Conservation (phyloP, 2,113 vertebrate species). For the Dissostichus mawsoni region DNA sequence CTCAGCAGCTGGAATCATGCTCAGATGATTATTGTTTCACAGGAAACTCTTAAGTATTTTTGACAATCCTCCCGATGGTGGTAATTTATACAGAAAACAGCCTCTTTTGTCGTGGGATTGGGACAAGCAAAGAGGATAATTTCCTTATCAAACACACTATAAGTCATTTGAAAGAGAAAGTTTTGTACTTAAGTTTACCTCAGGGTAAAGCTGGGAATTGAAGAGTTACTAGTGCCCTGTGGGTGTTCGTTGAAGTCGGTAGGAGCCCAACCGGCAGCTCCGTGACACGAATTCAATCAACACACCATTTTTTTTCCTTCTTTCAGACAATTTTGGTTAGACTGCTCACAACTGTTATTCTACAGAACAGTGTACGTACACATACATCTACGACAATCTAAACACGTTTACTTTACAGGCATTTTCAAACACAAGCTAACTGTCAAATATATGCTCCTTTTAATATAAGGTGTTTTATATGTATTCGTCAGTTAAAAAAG, state of each 20-base stretch:
- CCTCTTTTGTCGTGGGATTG: constrained; percentile 79
- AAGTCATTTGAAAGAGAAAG: constrained; percentile 91
- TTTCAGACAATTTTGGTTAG: constrained; percentile 8
- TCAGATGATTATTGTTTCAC: constrained; percentile 12
- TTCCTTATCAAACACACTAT: constrained; percentile 92
- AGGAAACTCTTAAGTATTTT: constrained; percentile 15
- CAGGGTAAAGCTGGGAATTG: constrained; percentile 86
- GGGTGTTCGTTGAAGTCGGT: constrained; percentile 83
- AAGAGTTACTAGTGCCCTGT: constrained; percentile 90
- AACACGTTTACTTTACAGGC: background rate
- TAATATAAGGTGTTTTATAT: too few species aligned
- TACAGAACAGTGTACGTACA: background rate
- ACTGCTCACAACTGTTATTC: background rate
- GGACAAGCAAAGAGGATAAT: constrained; percentile 90
- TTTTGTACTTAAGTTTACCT: constrained; percentile 90
- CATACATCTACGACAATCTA: background rate
- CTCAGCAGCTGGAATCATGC: constrained; percentile 16
- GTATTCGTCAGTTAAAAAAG: background rate
- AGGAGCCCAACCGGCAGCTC: constrained; percentile 55
- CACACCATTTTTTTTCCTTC: background rate
- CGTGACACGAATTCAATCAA: constrained; percentile 55
- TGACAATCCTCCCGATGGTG: constrained; percentile 72
- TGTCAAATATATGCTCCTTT: too few species aligned
- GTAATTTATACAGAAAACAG: constrained; percentile 87
- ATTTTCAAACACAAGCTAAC: background rate